phyloP scores from a whole-genome alignment of 2,888 invertebrate genomes.

The Chalcis sispes region DNA sequence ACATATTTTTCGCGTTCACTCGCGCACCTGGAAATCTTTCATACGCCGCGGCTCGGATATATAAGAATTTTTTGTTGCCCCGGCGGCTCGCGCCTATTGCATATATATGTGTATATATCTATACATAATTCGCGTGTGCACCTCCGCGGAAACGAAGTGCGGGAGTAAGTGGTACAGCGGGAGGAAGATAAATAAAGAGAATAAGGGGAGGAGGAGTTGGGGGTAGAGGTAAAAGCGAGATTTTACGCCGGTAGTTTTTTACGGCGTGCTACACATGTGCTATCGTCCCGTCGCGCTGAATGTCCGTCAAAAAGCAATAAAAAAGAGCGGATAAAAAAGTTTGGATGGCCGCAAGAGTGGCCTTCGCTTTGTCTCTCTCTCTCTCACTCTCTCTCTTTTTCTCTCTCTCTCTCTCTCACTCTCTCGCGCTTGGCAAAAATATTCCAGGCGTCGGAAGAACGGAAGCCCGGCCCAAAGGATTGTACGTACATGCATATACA shows the following conservation, averaged over 20 bases:
- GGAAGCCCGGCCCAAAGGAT: too few species aligned
- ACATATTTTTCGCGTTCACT: background rate
- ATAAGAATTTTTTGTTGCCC: constrained; percentile 42
- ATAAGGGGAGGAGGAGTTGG: background rate
- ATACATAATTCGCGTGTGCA: too few species aligned
- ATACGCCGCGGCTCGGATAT: constrained; percentile 13
- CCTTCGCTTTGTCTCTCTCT: background rate
- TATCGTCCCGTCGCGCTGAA: constrained; percentile 51
- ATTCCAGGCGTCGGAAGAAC: background rate
- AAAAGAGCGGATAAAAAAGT: constrained; percentile 50
- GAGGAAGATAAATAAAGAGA: background rate
- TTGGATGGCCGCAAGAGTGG: constrained; percentile 35
- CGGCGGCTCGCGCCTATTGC: constrained; percentile 33
- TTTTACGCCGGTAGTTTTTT: constrained; percentile 51
- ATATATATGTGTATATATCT: background rate
- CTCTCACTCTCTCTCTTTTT: background rate
- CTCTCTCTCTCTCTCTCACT: background rate
- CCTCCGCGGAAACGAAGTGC: background rate
- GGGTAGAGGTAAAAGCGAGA: too few species aligned
- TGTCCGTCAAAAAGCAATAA: constrained; percentile 55
- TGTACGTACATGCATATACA: too few species aligned
- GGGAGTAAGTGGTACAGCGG: background rate
- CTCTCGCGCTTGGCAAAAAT: background rate
- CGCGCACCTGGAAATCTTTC: constrained; percentile 32
- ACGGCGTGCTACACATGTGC: constrained; percentile 44